Base-by-base conservation (phyloP, 2,888 invertebrate species). In the Thereva unica region DNA sequence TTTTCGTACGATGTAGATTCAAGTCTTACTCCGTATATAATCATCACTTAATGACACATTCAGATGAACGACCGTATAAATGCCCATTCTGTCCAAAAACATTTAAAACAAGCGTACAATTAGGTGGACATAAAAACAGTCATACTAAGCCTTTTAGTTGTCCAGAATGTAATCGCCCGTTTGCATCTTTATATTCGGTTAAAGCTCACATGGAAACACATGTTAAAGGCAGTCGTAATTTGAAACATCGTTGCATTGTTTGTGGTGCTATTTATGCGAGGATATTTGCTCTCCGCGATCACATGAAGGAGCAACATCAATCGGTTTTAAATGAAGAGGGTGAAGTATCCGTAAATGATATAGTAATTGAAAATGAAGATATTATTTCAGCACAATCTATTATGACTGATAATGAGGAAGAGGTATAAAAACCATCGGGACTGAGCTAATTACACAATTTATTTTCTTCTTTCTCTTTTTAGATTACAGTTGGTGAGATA, bases 121-220 rank as follows among this genome's bases (percentile, higher is more conserved):
- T 92, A 1, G 88, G 90, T 1, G 91, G 90, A 0, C 92, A 92
- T 72, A 91, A 88, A 78, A 92, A 92, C 75, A 89, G 89, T 6
- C 92, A 92, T 73, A 90, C 88, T 0, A 92, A 92, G 76, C 92
- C 92, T 0, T 92, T 90, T 75, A 85, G 87, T 1, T 92, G 92
- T 73, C 87, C 86, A 6, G 87, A 89, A 72, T 92, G 92, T 75
- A 89, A 88, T 76, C 83, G 92, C 63, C 91, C 91, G 0, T 92
- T 92, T 75, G 88, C 91, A 3, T 90, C 91, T 0, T 77, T 91
- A 23, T 92, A 91, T 76, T 89, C 90, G 0, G 90, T 91, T 0
- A 85, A 89, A 55, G 85, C 87, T 1, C 92, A 92, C 75, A 90
- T 90, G 81, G 87, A 89, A 74, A 89, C 89, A 0, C 91, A 91